A percentile compares a stretch with the other conserved stretches of the same genome.
Conservation (phyloP, 1,140 invertebrate genomes). For the Megalopta genalis region DNA sequence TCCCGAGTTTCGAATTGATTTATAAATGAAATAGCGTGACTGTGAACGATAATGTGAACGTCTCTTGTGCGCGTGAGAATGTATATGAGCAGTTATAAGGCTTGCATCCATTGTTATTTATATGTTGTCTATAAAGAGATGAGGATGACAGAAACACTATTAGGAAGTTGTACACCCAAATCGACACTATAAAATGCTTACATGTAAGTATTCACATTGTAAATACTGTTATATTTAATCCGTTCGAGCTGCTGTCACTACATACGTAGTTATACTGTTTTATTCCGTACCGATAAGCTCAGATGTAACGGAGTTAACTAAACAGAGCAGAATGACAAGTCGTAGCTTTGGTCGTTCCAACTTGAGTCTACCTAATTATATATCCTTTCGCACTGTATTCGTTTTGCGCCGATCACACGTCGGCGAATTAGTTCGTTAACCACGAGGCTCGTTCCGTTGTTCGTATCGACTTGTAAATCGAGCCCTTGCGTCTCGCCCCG, state of each 20-base stretch:
- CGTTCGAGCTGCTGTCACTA: constrained; percentile 60
- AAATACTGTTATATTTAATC: constrained; percentile 68
- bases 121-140: constrained; percentile 56
- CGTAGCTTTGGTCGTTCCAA: constrained; percentile 30
- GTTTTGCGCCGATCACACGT: not conserved
- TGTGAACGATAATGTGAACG: constrained; percentile 39
- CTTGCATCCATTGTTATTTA: constrained; percentile 65
- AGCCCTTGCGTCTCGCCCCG: too few species aligned
- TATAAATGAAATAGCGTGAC: constrained; percentile 42
- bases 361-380: not conserved
- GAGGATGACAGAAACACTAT: constrained; percentile 55
- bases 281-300: constrained; percentile 51
- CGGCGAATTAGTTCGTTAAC: not conserved
- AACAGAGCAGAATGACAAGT: constrained; percentile 29
- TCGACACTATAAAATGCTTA: constrained; percentile 62
- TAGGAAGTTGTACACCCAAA: constrained; percentile 68
- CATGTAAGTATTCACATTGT: constrained; percentile 67
- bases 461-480: not conserved
- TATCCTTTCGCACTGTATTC: not conserved
- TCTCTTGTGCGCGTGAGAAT: constrained; percentile 56
- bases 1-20: constrained; percentile 69
- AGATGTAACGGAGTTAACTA: constrained; percentile 23
- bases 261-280: constrained; percentile 56
- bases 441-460: not conserved
- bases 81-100: constrained; percentile 52